Base-by-base conservation (phyloP, 2,113 vertebrate genomes). In the Hyla sarda region DNA sequence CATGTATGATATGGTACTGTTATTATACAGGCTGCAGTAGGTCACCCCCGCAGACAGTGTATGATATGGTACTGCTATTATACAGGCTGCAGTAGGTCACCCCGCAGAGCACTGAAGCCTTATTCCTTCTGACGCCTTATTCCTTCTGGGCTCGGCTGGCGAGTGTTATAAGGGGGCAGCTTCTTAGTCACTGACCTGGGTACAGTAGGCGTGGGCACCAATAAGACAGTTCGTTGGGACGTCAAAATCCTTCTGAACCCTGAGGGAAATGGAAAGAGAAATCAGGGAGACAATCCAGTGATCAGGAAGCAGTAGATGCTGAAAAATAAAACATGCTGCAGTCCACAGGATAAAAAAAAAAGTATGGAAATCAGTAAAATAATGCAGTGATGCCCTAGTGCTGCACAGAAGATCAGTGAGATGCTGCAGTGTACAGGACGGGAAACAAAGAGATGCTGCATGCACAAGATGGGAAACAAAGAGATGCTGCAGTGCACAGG, bases 201-300 rank as follows among this genome's bases (percentile, higher is more conserved):
- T 98, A 88, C 98, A 99, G 89, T 99, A 99, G 74, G 97, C 96
- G 0, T 99, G 96, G 10, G 96, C 96, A 78, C 97, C 97, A 0
- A 99, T 99, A 82, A 99, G 87, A 1, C 93, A 91, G 88, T 90
- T 95, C 7, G 95, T 95, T 14, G 94, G 93, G 60, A 97, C 93
- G 0, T 99, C 98, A 32, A 99, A 97, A 89, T 99, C 98, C 45
- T 93, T 93, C 90, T 92, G 95, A 32, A 98, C 87, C 82, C 98
- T 99, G 90, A 25, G 48, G 83, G 88, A 69, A 88, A 56, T 92
- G 5, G 0, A 54, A 41, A 41, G n/a, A 23, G 30, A 54, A 54
- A 25, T 3, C 58, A 62, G 58, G 25, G 58, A 62, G 5, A 58
- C 2, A 41, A 41, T 41, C 41, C 41, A 41, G 41, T 8, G 41